Evolutionary conservation across 2,888 invertebrate species (phyloP), one percentile per base, ranked within the genome.

Genomic region (Zhengitettix transpicula): DNA sequence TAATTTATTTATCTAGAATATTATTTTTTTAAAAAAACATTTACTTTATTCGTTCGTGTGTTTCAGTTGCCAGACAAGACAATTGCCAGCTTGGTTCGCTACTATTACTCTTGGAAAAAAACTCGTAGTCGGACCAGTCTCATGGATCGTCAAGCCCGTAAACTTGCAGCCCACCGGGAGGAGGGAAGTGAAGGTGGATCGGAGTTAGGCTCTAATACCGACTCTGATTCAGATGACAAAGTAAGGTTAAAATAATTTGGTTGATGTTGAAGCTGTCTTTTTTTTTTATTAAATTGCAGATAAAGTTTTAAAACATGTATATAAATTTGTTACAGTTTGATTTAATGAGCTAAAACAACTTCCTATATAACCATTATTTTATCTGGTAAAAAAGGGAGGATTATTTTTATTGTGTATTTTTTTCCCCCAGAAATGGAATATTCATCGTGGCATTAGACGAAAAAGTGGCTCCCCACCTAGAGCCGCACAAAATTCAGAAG

Each of bases 91-190:
- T 78, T 98, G 68, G 96, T 98, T 1, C 95, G 95, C 74, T 96
- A 96, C 73, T 98, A 97, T 74, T 98, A 98, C 73, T 91, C 93
- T 69, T 97, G 97, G 97, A 98, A 98, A 74, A 97, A 97, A 73
- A 92, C 93, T 28, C 78, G 94, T 67, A 87, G 90, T 68, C 83
- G 93, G 61, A 91, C 89, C 59, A 95, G 95, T 68, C 78, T 95
- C 47, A 96, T 97, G 91, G 97, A 97, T 75, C 78, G 84, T 65
- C 86, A 87, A 70, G 86, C 85, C 2, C 78, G 82, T 63, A 84
- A 84, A 71, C 72, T 84, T 62, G 79, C 80, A n/a, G 76, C 76
- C 59, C 77, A 79, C 12, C 83, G 89, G 54, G 89, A 87, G 67
- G 83, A 86, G 62, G 80, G 83, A 40, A 87, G 88, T 64, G 90